Base-by-base conservation (phyloP, 2,113 vertebrate species). In the Saccopteryx bilineata region DNA sequence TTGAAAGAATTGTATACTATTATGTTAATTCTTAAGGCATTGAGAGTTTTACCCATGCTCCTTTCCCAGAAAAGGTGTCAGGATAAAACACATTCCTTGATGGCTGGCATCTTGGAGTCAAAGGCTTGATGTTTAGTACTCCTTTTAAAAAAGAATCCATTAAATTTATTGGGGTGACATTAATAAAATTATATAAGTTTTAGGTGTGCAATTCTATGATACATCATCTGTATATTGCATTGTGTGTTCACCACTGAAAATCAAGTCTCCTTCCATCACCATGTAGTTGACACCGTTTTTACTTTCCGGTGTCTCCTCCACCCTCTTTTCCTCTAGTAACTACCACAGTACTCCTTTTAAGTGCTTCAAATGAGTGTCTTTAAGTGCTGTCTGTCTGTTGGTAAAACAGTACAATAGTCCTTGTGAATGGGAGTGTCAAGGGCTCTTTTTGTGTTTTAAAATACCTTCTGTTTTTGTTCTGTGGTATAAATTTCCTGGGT, bases 381-480 rank as follows among this genome's bases (percentile, higher is more conserved):
- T 48, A 65, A 13, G 14, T 74, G 14, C 4, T 0, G 5, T 54
- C 1, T 0, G 5, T 66, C 12, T 84, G 33, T 90, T 69, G 21
- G 5, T 17, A 9, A 15, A 50, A 66, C 10, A 63, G 15, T 13
- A 26, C 18, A 82, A 23, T 33, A 39, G 12, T 81, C 46, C 12
- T 39, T 76, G 56, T 72, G 68, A 33, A 13, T 83, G 31, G 63
- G 83, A 15, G 52, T 69, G 17, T 24, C 48, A 56, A 14, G 5
- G 7, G 1, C 1, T 56, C 13, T 80, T 56, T 84, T 63, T 18
- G 10, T 88, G n/a, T 46, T 50, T 95, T 87, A 56, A 91, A 92
- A 87, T 85, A 33, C 15, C n/a, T 88, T 82, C 91, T 92, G 11
- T 61, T 96, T 92, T 96, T 39, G 7, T 50, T 12, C 14, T 56